Evolutionary conservation across 1,140 invertebrate genomes (phyloP), one percentile per base, ranked within the genome.

Genomic region (Trichonephila clavata): DNA sequence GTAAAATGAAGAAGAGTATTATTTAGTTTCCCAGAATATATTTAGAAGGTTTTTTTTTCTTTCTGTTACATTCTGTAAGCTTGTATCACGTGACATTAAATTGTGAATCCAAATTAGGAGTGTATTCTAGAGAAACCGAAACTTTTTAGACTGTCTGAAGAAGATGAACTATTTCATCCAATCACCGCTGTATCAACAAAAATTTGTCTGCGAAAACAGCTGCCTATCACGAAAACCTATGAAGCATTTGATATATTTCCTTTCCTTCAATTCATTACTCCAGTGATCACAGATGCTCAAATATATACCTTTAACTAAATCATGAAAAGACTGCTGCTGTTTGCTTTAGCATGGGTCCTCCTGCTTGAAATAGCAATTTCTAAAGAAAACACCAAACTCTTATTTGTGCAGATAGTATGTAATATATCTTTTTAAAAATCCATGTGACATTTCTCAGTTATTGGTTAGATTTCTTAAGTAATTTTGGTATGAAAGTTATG

Each of bases 351-450:
- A 77, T 39, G 71, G 71, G 10, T 1, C 71, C 32, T 21, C 18
- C 27, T 39, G 2, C 4, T 77, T 18, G 14, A 27, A 18, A 7
- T 18, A 18, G 81, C 57, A 57, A 57, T n/a, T 59, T n/a, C 81
- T 24, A n/a, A 84, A 57, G 50, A 84, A 84, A 59, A 84, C 32
- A 77, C 18, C 81, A 57, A 84, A 24, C 81, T 84, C 21, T 50
- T 84, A 24, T 84, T 84, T 84, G 81, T 84, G 81, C 50, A 84
- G 8, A 84, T 84, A 18, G 50, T 84, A 59, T 57, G 81, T 59
- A 84, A n/a, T 10, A 14, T n/a, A 57, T 84, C 7, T 24, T 57
- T 83, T 24, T 57, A 21, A 50, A 50, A 50, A 50, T 50, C 50
- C 50, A 50, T 50, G 50, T 50, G 50, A 10, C 50, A 50, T 50